Evolutionary conservation across 2,888 invertebrate genomes (phyloP).

Genomic region (Dynastes tityus): DNA sequence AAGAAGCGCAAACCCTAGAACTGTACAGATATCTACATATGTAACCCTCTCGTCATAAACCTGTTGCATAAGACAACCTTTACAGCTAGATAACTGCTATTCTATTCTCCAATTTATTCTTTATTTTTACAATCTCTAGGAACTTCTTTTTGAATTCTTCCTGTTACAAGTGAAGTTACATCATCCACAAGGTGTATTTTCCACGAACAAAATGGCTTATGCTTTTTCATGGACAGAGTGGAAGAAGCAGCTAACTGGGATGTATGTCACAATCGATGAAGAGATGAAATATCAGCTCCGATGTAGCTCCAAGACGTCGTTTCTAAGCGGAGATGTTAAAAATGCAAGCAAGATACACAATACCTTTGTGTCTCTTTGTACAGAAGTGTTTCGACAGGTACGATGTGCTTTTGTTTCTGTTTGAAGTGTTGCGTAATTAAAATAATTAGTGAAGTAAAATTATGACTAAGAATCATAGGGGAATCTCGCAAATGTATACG

Average conservation of each 20-base stretch:
- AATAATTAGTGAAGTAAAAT: no score
- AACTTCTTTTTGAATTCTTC: slow-evolving; percentile 70
- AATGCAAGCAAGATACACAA: slow-evolving; percentile 35
- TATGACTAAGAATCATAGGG: no score
- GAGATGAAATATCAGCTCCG: slow-evolving; percentile 59
- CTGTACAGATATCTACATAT: no score
- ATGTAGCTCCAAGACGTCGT: slow-evolving; percentile 20
- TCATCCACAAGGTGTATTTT: slow-evolving; percentile 70
- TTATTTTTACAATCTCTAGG: slow-evolving; percentile 58
- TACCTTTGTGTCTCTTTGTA: slow-evolving; percentile 63
- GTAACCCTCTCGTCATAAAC: no score
- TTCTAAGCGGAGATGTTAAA: slow-evolving; percentile 23
- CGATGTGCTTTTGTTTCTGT: slow-evolving; percentile 19
- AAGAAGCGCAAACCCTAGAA: no score
- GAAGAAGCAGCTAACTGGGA: slow-evolving; percentile 67
- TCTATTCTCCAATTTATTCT: not conserved
- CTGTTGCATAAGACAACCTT: no score
- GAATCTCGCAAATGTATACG: no score
- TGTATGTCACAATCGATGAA: slow-evolving; percentile 66
- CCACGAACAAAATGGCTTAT: slow-evolving; percentile 65
- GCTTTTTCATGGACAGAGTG: slow-evolving; percentile 69
- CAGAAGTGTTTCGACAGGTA: slow-evolving; percentile 68
- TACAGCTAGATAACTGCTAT: no score
- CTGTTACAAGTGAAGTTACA: slow-evolving; percentile 72
- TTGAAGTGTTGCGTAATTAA: no score